Evolutionary conservation across 1,140 invertebrate species (phyloP), one percentile per base, ranked within the genome.

Genomic region (Mizuhopecten yessoensis): DNA sequence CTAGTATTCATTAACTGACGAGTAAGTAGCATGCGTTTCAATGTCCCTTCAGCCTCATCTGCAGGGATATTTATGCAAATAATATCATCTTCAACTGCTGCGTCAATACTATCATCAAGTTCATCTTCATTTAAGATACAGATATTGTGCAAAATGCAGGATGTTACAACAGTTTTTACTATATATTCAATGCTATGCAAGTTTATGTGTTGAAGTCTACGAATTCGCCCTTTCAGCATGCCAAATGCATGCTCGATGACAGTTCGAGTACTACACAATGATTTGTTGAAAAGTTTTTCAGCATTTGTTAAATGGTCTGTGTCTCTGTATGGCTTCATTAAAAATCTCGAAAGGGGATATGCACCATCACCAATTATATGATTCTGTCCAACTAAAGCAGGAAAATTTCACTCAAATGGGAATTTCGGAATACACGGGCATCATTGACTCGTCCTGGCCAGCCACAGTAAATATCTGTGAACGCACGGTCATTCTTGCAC

Each of bases 131-230:
- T 88, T 33, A 87, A 34, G 2, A 90, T 88, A 34, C 87, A 90
- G 17, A 92, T 75, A 33, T 92, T 91, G 36, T 92, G 92, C 36
- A 92, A 42, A 15, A 89, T 34, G 88, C 92, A 92, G 86, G 86
- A 39, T 33, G 89, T 33, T 45, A 92, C n/a, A 17, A 89, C 86
- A 87, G 36, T 57, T 75, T 91, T 87, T 34, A 91, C 88, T 33
- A 89, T 89, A 17, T 88, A 86, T 29, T 89, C 88, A 86, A 92
- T 91, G 33, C 89, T 42, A 29, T 17, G 42, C 33, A 34, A 39
- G 39, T 90, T 42, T 5, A 92, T 75, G 20, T 90, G 33, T 34
- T 89, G 88, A 9, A 91, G 33, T 29, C 92, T 13, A 29, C 90
- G 33, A 45, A 92, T 90, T 92, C 89, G 42, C n/a, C n/a, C n/a